Percentiles rank a stretch among this genome's conserved stretches.
These are phyloP conservation scores for Serranus cabrilla DNA, from an alignment of 2,797 vertebrate species.

Conservation along the genomic window DNA sequence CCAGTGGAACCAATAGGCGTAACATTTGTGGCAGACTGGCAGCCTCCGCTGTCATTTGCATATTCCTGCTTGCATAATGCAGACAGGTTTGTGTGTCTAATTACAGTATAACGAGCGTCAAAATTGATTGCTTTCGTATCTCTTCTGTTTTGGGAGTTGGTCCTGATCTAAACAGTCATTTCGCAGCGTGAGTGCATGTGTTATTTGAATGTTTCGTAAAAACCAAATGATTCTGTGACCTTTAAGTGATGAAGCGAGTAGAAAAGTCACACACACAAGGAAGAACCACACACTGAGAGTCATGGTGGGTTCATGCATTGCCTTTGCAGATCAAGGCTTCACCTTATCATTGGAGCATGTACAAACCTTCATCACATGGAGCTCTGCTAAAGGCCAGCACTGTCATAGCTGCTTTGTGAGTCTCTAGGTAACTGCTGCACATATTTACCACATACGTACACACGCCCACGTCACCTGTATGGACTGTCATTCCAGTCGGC, in stretches of 20 bases:
- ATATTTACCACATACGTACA: constrained; percentile 20
- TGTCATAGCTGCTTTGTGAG: constrained; percentile 49
- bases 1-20: constrained; percentile 37
- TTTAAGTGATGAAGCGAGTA: constrained; percentile 29
- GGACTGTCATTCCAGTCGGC: not conserved
- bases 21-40: constrained; percentile 59
- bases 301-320: constrained; percentile 33
- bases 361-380: constrained; percentile 58
- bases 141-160: constrained; percentile 21
- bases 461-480: constrained; percentile 9
- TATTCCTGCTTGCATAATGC: constrained; percentile 64
- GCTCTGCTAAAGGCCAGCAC: constrained; percentile 67
- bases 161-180: constrained; percentile 43
- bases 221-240: constrained; percentile 36
- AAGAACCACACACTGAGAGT: constrained; percentile 12
- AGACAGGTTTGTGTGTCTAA: constrained; percentile 62
- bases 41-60: constrained; percentile 63
- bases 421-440: constrained; percentile 48
- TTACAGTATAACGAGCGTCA: constrained; percentile 58
- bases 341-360: constrained; percentile 35
- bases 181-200: not conserved
- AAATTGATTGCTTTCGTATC: constrained; percentile 55
- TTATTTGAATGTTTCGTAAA: constrained; percentile 32
- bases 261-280: constrained; percentile 9
- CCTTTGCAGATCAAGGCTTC: constrained; percentile 44